These are phyloP conservation scores for Apomyelois bistriatella DNA, from an alignment of 2,888 invertebrate species.

Conservation along the genomic window DNA sequence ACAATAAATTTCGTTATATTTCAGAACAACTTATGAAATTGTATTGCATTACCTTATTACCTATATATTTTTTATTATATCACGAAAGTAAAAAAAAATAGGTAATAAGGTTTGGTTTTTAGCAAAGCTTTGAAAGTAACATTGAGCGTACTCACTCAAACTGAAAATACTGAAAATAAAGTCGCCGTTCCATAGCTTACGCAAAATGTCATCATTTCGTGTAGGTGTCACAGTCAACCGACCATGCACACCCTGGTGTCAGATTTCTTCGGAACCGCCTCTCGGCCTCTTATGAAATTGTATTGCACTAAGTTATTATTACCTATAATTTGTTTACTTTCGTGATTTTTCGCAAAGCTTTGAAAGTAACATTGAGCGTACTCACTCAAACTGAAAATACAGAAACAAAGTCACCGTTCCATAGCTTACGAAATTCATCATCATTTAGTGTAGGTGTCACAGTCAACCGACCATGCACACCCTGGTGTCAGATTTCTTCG, in stretches of 20 bases:
- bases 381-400: not conserved
- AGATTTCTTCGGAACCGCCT: too few species aligned
- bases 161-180: not conserved
- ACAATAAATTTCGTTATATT: not conserved
- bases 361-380: not conserved
- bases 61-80: not conserved
- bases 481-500: too few species aligned
- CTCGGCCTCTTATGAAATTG: too few species aligned
- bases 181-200: not conserved
- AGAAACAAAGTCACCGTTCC: not conserved
- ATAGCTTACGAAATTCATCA: not conserved
- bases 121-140: not conserved
- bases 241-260: too few species aligned
- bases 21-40: not conserved
- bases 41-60: too few species aligned
- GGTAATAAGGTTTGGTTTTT: not conserved
- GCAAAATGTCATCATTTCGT: too few species aligned
- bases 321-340: not conserved
- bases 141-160: not conserved
- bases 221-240: too few species aligned
- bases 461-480: too few species aligned
- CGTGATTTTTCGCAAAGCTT: not conserved
- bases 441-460: too few species aligned
- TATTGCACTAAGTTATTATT: too few species aligned
- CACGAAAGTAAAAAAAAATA: not conserved